Conservation (phyloP, 2,888 invertebrate genomes). For the Pammene fasciana region DNA sequence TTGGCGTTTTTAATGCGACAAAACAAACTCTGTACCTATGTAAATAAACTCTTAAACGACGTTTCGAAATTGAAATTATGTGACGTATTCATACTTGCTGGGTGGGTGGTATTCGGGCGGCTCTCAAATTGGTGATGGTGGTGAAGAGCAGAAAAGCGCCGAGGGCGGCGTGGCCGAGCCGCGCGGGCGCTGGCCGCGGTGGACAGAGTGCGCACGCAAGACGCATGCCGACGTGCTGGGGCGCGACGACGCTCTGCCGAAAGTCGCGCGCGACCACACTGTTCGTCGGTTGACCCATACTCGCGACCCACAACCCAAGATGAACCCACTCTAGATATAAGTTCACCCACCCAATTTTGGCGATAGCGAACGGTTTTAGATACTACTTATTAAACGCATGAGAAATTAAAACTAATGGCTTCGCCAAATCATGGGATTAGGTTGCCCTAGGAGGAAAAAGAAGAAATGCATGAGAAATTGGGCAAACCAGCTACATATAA, state of each 20-base stretch:
- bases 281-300: slow-evolving; percentile 70
- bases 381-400: slow-evolving; percentile 56
- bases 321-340: slow-evolving; percentile 75
- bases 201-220: slow-evolving; percentile 50
- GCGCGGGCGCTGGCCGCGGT: slow-evolving; percentile 38
- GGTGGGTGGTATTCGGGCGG: slow-evolving; percentile 33
- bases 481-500: too few relatives aligned
- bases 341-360: slow-evolving; percentile 80
- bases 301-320: slow-evolving; percentile 61
- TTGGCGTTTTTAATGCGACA: too few relatives aligned
- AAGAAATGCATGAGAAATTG: slow-evolving; percentile 64
- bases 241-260: slow-evolving; percentile 65
- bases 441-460: too few relatives aligned
- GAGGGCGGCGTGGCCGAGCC: slow-evolving; percentile 16
- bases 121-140: slow-evolving; percentile 23
- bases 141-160: slow-evolving; percentile 37
- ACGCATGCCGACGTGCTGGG: slow-evolving; percentile 70
- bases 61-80: not conserved
- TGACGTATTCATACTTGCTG: slow-evolving; percentile 30
- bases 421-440: too few relatives aligned
- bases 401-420: too few relatives aligned
- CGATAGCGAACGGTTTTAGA: slow-evolving; percentile 68
- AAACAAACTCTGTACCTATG: too few relatives aligned
- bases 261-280: slow-evolving; percentile 56
- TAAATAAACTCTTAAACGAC: not conserved